Conservation (phyloP, 2,113 vertebrate species). For the Grammomys surdaster region DNA sequence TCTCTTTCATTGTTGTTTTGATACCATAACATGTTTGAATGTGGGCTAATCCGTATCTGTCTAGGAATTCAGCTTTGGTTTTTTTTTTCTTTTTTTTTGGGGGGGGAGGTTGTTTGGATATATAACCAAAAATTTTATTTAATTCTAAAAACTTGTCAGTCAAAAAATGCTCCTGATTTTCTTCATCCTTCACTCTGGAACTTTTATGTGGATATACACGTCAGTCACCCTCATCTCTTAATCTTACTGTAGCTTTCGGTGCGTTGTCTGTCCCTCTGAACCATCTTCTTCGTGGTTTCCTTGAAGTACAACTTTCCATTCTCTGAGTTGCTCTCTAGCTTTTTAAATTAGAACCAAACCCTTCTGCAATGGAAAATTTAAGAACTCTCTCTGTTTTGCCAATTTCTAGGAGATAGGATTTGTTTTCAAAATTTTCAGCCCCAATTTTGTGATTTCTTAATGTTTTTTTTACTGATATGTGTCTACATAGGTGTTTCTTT, state of each 20-base stretch:
- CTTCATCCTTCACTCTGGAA: background rate
- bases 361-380: background rate
- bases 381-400: slow-evolving; percentile 13
- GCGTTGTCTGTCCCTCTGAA: background rate
- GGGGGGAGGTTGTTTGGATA: background rate
- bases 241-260: background rate
- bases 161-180: slow-evolving; percentile 12
- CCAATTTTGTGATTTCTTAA: slow-evolving; percentile 31
- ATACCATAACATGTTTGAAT: background rate
- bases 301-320: background rate
- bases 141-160: slow-evolving; percentile 15
- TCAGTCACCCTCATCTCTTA: background rate
- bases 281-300: background rate
- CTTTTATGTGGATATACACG: background rate
- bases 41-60: slow-evolving; percentile 16
- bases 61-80: background rate
- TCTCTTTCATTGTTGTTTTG: background rate
- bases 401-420: background rate
- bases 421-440: background rate
- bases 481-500: background rate
- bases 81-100: background rate
- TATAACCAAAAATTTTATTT: slow-evolving; percentile 8
- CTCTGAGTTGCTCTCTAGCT: background rate
- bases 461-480: background rate
- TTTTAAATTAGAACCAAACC: background rate